Evolutionary conservation across 2,113 vertebrate species (phyloP), one percentile per base, ranked within the genome.

Genomic region (Neoarius graeffei): DNA sequence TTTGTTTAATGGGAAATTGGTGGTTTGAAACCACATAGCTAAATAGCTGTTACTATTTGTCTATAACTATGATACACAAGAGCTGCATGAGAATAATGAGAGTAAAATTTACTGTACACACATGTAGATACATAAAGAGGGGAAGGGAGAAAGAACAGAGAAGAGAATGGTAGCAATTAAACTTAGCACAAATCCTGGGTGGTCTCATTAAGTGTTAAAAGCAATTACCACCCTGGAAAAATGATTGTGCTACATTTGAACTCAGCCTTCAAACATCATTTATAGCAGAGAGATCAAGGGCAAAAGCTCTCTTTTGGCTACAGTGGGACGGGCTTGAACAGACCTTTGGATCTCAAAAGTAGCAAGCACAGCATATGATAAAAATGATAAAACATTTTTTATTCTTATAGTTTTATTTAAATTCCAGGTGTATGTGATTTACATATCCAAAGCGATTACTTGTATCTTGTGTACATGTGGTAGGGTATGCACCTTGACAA

Each of bases 151-250:
- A 83, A 71, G 57, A 87, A 73, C 62, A 81, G 27, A 81, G 27
- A 42, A 77, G 54, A 85, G 64, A 74, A 85, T 89, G 86, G 79
- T 59, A 89, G 71, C 77, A 86, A 86, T 91, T 89, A 89, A 89
- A 88, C 14, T 76, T 74, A 57, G 54, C 64, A 17, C 64, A 66
- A 77, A n/a, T 81, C 83, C 84, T 83, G 88, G 88, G 90, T 91
- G 90, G 90, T 85, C 90, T 91, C 86, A 86, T 91, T 89, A 87
- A 87, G 85, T 81, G 77, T 90, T 85, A 89, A 85, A n/a, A 81
- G 89, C 85, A 79, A 76, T 73, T 85, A 69, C 82, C 83, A 89
- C 85, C 57, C 82, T 2, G 79, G 57, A 89, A 83, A 88, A 88
- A n/a, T 81, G 6, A 85, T 90, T 85, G 64, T 35, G 56, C 35